A percentile compares a stretch with the other conserved stretches of the same genome.
These are phyloP conservation scores for Yponomeuta malinellus DNA, from an alignment of 2,888 invertebrate species.

Conservation along the genomic window DNA sequence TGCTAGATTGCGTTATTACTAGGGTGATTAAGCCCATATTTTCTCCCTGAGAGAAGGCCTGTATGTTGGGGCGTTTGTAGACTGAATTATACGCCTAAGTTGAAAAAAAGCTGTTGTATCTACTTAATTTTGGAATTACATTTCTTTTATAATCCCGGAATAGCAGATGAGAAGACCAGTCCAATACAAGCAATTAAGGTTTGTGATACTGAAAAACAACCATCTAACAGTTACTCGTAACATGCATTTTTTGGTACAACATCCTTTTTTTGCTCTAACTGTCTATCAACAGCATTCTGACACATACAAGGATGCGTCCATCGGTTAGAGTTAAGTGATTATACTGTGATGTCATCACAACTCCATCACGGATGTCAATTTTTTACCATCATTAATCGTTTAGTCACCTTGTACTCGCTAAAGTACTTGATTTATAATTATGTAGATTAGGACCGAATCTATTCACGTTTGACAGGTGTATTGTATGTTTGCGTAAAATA, in stretches of 20 bases:
- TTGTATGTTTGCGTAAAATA: not conserved
- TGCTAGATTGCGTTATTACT: no score
- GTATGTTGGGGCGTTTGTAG: no score
- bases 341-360: not conserved
- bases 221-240: no score
- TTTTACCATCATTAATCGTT: not conserved
- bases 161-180: no score
- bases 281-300: not conserved
- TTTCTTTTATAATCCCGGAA: no score
- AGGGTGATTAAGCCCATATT: no score
- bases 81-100: no score
- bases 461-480: not conserved
- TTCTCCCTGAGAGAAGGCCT: no score
- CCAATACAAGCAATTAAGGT: no score
- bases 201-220: no score
- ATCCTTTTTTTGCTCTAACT: not conserved
- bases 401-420: not conserved
- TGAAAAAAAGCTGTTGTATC: no score
- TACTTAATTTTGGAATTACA: no score
- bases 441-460: not conserved
- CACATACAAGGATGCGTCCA: not conserved
- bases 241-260: not conserved
- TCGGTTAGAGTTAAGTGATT: not conserved
- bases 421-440: not conserved
- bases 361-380: constrained; percentile 1